Conservation (phyloP, 2,797 vertebrate genomes). For the Liasis olivaceus region DNA sequence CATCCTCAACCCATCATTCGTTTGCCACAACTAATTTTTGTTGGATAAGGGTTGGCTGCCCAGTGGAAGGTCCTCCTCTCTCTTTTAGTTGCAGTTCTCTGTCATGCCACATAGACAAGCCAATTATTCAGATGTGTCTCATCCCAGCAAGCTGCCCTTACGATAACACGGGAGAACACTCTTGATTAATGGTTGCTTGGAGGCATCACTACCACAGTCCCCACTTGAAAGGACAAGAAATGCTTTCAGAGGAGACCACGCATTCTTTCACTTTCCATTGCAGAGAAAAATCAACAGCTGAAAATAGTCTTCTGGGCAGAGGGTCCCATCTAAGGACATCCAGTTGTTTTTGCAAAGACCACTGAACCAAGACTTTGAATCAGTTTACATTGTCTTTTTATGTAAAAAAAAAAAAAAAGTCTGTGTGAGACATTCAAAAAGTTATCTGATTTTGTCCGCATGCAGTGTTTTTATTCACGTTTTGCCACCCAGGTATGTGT, state of each 20-base stretch:
- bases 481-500: not conserved
- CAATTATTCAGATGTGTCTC: constrained; percentile 39
- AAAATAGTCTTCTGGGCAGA: not conserved
- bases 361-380: not conserved
- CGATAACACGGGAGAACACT: constrained; percentile 20
- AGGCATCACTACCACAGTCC: not conserved
- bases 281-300: not conserved
- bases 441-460: not conserved
- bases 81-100: constrained; percentile 6
- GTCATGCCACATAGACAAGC: not conserved
- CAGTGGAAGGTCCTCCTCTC: not conserved
- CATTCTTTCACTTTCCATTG: not conserved
- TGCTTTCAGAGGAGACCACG: not conserved
- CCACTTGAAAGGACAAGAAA: not conserved
- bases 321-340: constrained; percentile 9
- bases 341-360: not conserved
- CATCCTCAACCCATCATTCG: not conserved
- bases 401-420: not conserved
- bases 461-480: not conserved
- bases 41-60: not conserved
- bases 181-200: constrained; percentile 3
- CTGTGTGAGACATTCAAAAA: not conserved
- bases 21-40: not conserved
- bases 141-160: not conserved
- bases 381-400: not conserved